Base-by-base conservation (phyloP, 1,140 invertebrate species). In the Hylaeus volcanicus region DNA sequence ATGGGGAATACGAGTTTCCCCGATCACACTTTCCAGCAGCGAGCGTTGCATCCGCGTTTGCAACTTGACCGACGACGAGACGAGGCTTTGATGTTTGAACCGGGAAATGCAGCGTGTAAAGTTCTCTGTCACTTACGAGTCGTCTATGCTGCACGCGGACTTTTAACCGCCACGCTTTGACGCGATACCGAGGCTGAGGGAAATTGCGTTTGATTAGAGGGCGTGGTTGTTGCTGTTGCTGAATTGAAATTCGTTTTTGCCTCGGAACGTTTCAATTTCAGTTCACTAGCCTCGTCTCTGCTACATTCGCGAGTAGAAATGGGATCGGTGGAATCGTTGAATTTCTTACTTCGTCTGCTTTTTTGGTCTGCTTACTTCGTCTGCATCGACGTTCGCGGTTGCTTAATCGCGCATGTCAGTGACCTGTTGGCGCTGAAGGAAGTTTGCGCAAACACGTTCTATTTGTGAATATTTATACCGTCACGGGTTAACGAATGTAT, bases 201-300 rank as follows among this genome's bases (percentile, higher is more conserved):
- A 79, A 79, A 79, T 79, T 79, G 71, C 61, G 58, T 79, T 79
- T 79, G 77, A 79, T 79, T 79, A 79, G 77, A 79, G 53, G 37
- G 5, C 51, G 51, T 9, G 51, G 51, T 64, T 73, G 60, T 74
- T 72, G 70, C 37, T 51, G 37, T 51, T 8, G 5, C 9, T 9
- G 6, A 61, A 12, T 2, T 60, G 12, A 51, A 14, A 43, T 43
- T 43, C 48, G 14, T 12, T 48, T 0, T 9, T 12, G 1, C 37
- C 64, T 37, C 41, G 15, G 6, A 6, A 3, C n/a, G 58, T 37
- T 60, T 60, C 58, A 56, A 15, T 56, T 56, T 56, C 55, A 4
- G 12, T 51, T 11, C 51, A 11, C 9, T 51, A 11, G 51, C 51
- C 11, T 51, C 51, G 51, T 9, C 51, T 51, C 9, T 51, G 1